phyloP scores from a whole-genome alignment of 2,797 vertebrate genomes.

The Lacerta viridis region DNA sequence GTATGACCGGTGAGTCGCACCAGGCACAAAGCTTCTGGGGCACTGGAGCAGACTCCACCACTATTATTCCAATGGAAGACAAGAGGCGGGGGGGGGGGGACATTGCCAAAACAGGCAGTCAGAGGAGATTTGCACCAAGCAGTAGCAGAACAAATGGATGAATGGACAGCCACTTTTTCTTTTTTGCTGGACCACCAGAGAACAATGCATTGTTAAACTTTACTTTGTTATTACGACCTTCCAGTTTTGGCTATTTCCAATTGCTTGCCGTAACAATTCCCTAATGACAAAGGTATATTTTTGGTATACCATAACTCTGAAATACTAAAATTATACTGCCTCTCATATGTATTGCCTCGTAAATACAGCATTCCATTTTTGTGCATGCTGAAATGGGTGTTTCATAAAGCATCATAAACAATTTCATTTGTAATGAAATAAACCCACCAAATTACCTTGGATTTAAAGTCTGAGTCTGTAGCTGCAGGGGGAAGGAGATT shows the following conservation, averaged over 20 bases:
- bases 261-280: conserved; percentile 36
- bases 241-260: conserved; percentile 25
- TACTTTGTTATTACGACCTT: conserved; percentile 17
- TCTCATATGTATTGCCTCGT: conserved; percentile 57
- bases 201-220: conserved; percentile 28
- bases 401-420: conserved; percentile 69
- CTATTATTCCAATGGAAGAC: too few species aligned
- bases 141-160: neutral
- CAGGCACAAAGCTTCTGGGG: too few species aligned
- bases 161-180: neutral
- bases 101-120: neutral
- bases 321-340: conserved; percentile 60
- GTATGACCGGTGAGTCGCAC: too few species aligned
- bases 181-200: conserved; percentile 30
- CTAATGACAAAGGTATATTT: conserved; percentile 55
- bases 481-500: conserved; percentile 7
- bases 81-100: too few species aligned
- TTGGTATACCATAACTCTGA: conserved; percentile 48
- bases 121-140: neutral
- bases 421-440: conserved; percentile 65
- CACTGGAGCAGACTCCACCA: too few species aligned
- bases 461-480: conserved; percentile 28
- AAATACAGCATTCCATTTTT: conserved; percentile 63
- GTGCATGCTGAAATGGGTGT: conserved; percentile 31
- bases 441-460: conserved; percentile 36